phyloP scores from a whole-genome alignment of 2,888 invertebrate species.

The Myathropa florea region DNA sequence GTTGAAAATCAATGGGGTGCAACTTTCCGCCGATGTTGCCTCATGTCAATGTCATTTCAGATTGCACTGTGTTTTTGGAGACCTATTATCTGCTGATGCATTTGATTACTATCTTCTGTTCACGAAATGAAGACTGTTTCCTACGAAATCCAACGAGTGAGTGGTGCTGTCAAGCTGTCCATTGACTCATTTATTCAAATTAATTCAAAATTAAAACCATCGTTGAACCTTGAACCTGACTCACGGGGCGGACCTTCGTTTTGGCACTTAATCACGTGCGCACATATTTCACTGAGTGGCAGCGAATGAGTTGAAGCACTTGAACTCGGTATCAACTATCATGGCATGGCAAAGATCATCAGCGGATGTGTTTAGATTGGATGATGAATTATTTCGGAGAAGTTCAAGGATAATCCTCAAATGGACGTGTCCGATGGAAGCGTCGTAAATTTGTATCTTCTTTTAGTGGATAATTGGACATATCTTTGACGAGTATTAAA shows the following conservation, averaged over 20 bases:
- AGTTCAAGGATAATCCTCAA: neutral
- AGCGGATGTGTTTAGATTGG: neutral
- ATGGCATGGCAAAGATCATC: neutral
- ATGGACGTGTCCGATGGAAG: neutral
- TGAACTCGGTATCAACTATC: neutral
- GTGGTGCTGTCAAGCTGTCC: neutral
- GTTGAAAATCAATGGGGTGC: neutral
- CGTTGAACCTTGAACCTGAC: neutral
- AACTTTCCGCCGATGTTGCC: neutral
- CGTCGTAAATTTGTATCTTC: too few relatives aligned
- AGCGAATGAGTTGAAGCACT: neutral
- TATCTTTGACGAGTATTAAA: neutral
- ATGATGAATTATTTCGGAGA: neutral
- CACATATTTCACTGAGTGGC: neutral
- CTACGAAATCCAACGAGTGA: neutral
- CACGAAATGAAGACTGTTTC: neutral
- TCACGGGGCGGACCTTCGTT: neutral
- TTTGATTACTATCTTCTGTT: neutral
- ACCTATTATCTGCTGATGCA: neutral
- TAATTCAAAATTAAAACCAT: neutral
- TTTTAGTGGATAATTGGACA: neutral
- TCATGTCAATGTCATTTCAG: neutral
- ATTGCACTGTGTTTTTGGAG: neutral
- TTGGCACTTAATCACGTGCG: neutral
- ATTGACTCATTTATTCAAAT: neutral